A percentile compares a stretch with the other conserved stretches of the same genome.
These are phyloP conservation scores for Stratiomys singularior DNA, from an alignment of 2,888 invertebrate species.

Conservation along the genomic window DNA sequence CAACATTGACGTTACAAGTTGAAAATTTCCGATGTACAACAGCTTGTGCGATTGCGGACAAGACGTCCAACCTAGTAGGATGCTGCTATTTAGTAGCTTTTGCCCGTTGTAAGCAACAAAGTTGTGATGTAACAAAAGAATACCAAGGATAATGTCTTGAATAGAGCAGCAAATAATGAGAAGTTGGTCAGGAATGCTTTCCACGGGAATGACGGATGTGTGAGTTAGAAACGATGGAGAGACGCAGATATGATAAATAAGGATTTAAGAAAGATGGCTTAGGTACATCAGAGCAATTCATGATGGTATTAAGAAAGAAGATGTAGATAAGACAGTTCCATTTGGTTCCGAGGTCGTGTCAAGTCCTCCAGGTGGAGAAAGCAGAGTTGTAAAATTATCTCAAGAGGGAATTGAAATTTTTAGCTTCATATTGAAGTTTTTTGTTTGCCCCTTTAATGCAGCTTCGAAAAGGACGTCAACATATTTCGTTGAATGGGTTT, in stretches of 20 bases:
- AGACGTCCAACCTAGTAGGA: too few relatives aligned
- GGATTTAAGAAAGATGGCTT: background rate
- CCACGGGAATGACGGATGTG: background rate
- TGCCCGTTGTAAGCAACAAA: background rate
- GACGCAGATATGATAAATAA: background rate
- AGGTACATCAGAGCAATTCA: background rate
- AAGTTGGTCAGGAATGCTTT: background rate
- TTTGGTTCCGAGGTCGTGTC: background rate
- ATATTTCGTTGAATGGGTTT: too few relatives aligned
- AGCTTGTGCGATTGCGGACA: background rate
- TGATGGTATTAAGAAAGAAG: background rate
- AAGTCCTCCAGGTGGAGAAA: background rate
- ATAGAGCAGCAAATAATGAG: background rate
- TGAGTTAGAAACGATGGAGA: background rate
- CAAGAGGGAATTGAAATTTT: background rate
- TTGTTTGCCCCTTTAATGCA: background rate
- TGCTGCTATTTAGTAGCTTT: background rate
- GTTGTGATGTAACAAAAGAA: background rate
- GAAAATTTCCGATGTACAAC: background rate
- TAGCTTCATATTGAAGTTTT: too few relatives aligned
- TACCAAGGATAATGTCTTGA: background rate
- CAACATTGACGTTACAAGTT: constrained; percentile 3
- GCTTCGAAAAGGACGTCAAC: background rate
- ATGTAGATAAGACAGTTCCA: background rate
- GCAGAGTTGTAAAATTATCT: background rate